Evolutionary conservation across 2,797 vertebrate species (phyloP).

Genomic region (Clarias pachynema): DNA sequence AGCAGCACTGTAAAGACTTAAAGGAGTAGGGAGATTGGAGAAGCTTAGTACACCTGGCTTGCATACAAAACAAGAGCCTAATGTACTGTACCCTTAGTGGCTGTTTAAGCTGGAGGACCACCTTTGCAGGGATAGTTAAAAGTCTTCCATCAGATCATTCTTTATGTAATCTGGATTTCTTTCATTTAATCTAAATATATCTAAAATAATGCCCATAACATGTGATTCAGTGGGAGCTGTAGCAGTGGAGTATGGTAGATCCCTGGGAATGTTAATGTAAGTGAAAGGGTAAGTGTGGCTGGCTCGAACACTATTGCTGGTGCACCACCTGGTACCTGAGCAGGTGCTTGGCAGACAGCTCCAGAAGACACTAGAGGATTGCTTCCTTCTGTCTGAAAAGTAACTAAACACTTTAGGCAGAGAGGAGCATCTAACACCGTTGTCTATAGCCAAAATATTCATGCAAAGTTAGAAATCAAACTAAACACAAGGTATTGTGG

Average conservation of each 20-base stretch:
- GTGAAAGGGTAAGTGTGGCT: not conserved
- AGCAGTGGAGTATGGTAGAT: not conserved
- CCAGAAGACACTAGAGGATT: not conserved
- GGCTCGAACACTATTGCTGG: not conserved
- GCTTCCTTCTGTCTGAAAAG: not conserved
- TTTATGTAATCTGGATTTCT: not conserved
- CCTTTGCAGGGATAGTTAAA: not conserved
- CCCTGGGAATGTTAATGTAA: not conserved
- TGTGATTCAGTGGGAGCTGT: not conserved
- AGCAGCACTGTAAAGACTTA: not conserved
- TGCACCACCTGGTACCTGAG: not conserved
- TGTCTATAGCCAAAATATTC: slow-evolving; percentile 1
- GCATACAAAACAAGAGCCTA: not conserved
- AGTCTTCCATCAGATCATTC: not conserved
- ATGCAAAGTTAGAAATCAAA: not conserved
- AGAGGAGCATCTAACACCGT: not conserved
- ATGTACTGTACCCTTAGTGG: not conserved
- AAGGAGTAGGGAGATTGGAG: not conserved
- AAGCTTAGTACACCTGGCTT: not conserved
- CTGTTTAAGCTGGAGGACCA: not conserved
- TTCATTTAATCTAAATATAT: not conserved
- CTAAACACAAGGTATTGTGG: not conserved
- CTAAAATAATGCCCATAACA: not conserved
- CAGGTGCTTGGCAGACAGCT: not conserved
- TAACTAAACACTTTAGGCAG: not conserved